These are phyloP conservation scores for Eilema sororculum DNA, from an alignment of 2,888 invertebrate species.

Conservation along the genomic window DNA sequence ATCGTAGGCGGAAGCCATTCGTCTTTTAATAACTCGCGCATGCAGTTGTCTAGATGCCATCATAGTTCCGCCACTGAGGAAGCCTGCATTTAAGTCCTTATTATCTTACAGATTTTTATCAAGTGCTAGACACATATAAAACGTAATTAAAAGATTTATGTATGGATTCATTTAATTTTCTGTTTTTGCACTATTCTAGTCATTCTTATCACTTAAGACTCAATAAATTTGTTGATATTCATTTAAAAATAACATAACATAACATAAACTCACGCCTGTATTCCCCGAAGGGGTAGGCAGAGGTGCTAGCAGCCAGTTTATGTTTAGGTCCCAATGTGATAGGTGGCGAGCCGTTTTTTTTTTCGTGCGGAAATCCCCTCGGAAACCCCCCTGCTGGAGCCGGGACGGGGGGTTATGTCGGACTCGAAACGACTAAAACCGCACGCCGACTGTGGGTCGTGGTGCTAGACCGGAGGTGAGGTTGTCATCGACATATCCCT, in stretches of 20 bases:
- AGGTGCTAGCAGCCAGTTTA: too few species aligned
- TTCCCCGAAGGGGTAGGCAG: too few species aligned
- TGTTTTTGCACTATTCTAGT: neutral
- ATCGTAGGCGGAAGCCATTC: constrained; percentile 20
- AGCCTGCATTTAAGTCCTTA: constrained; percentile 13
- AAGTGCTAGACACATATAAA: neutral
- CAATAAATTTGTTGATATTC: neutral
- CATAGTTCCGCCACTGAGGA: constrained; percentile 22
- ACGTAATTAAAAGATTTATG: neutral
- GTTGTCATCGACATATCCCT: too few species aligned
- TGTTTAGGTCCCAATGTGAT: too few species aligned
- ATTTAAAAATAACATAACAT: neutral
- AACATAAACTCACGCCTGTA: too few species aligned
- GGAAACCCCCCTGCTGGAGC: too few species aligned
- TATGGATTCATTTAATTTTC: neutral
- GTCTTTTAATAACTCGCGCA: constrained; percentile 12
- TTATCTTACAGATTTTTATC: constrained; percentile 14
- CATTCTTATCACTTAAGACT: neutral
- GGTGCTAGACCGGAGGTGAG: too few species aligned
- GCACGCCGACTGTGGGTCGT: too few species aligned
- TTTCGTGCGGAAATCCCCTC: too few species aligned
- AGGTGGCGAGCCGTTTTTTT: too few species aligned
- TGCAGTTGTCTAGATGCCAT: constrained; percentile 17
- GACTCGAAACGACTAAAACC: too few species aligned
- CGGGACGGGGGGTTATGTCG: too few species aligned